These are phyloP conservation scores for Austrolebias charrua DNA, from an alignment of 2,797 vertebrate species.

Conservation along the genomic window DNA sequence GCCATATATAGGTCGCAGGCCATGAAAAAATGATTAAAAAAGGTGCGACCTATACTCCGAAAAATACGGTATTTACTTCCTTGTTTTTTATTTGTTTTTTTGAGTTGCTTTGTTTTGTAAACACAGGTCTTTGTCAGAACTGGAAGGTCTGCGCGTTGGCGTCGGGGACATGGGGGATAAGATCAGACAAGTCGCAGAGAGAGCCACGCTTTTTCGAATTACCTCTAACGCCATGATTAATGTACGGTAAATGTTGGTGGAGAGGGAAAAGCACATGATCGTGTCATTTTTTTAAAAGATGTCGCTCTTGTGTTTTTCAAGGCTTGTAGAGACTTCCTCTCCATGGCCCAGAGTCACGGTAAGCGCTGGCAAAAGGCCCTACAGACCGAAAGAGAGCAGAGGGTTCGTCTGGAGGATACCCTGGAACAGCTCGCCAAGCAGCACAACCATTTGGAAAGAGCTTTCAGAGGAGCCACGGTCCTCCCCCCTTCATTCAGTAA, in stretches of 20 bases:
- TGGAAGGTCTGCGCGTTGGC: constrained; percentile 85
- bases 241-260: constrained; percentile 64
- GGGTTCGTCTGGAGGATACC: constrained; percentile 93
- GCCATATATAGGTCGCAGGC: too few relatives aligned
- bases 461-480: constrained; percentile 92
- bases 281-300: constrained; percentile 5
- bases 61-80: too few relatives aligned
- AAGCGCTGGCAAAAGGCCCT: constrained; percentile 96
- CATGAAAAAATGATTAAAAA: too few relatives aligned
- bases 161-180: constrained; percentile 87
- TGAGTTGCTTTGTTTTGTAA: constrained; percentile 4
- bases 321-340: constrained; percentile 92
- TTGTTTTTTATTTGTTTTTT: background rate
- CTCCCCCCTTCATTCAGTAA: constrained; percentile 81
- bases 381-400: constrained; percentile 91
- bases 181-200: constrained; percentile 93
- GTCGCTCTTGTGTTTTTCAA: constrained; percentile 49
- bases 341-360: constrained; percentile 90
- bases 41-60: too few relatives aligned
- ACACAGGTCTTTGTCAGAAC: constrained; percentile 91
- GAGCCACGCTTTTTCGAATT: constrained; percentile 94
- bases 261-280: background rate
- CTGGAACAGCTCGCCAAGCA: constrained; percentile 96
- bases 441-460: constrained; percentile 95
- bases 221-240: constrained; percentile 99